These are phyloP conservation scores for Rhogogaster chlorosoma DNA, from an alignment of 2,888 invertebrate species.

Conservation along the genomic window DNA sequence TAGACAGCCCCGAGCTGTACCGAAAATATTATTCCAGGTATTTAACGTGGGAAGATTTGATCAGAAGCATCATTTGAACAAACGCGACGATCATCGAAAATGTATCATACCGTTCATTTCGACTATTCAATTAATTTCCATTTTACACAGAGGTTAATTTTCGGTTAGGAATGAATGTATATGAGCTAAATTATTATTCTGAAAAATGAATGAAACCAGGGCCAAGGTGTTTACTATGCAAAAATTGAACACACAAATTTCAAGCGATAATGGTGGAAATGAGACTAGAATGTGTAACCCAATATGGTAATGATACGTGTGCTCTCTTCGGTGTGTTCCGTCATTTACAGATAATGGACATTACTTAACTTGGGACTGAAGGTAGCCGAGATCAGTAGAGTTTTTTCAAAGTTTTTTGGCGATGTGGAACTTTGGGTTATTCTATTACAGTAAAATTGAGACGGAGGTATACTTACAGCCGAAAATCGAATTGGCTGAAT, in stretches of 20 bases:
- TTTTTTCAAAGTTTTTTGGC: not conserved
- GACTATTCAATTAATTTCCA: too few species aligned
- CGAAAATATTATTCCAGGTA: not conserved
- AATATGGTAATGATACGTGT: not conserved
- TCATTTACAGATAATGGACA: not conserved
- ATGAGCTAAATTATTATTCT: not conserved
- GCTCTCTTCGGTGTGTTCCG: not conserved
- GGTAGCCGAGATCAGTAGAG: not conserved
- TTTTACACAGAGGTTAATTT: too few species aligned
- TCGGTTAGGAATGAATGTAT: not conserved
- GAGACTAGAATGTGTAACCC: not conserved
- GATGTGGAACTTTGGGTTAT: not conserved
- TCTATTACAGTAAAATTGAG: not conserved
- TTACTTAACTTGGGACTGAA: not conserved
- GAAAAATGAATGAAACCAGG: not conserved
- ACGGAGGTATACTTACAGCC: not conserved
- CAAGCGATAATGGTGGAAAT: not conserved
- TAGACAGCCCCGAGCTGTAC: not conserved
- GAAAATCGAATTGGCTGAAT: not conserved
- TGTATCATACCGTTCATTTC: not conserved
- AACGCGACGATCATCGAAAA: not conserved
- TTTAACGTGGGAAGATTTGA: not conserved
- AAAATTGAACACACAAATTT: not conserved
- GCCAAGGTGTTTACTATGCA: not conserved
- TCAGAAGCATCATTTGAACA: not conserved